Percentiles rank a stretch among this genome's conserved stretches.
These are phyloP conservation scores for Leptogaster cylindrica DNA, from an alignment of 2,888 invertebrate genomes.

Conservation along the genomic window DNA sequence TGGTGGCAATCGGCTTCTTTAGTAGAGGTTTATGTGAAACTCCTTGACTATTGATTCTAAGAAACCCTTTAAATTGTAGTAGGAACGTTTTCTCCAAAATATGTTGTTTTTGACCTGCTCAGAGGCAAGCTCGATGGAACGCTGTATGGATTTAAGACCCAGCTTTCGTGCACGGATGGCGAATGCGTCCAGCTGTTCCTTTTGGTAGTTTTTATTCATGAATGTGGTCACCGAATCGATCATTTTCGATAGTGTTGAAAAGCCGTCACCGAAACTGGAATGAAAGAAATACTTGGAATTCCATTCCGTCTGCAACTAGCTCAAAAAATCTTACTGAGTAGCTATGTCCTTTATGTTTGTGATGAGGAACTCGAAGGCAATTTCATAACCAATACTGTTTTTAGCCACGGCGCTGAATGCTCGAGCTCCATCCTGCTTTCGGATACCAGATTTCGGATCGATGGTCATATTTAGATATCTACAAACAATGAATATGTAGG, in stretches of 20 bases:
- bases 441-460: slow-evolving; percentile 64
- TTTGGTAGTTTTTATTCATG: slow-evolving; percentile 64
- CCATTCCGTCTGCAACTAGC: background rate
- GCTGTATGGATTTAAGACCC: slow-evolving; percentile 57
- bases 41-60: slow-evolving; percentile 59
- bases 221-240: slow-evolving; percentile 64
- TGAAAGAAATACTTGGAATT: background rate
- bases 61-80: slow-evolving; percentile 57
- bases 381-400: slow-evolving; percentile 66
- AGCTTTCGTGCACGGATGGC: slow-evolving; percentile 55
- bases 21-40: slow-evolving; percentile 56
- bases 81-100: slow-evolving; percentile 60
- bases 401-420: slow-evolving; percentile 67
- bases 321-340: slow-evolving; percentile 57
- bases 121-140: slow-evolving; percentile 58
- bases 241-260: slow-evolving; percentile 65
- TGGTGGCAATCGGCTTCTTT: slow-evolving; percentile 34
- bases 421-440: slow-evolving; percentile 68
- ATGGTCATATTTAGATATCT: slow-evolving; percentile 65
- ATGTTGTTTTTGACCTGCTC: slow-evolving; percentile 62
- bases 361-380: slow-evolving; percentile 67
- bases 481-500: no score
- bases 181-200: slow-evolving; percentile 58
- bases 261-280: slow-evolving; percentile 65
- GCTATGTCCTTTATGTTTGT: slow-evolving; percentile 60